Evolutionary conservation across 2,797 vertebrate species (phyloP).

Genomic region (Periparus ater): DNA sequence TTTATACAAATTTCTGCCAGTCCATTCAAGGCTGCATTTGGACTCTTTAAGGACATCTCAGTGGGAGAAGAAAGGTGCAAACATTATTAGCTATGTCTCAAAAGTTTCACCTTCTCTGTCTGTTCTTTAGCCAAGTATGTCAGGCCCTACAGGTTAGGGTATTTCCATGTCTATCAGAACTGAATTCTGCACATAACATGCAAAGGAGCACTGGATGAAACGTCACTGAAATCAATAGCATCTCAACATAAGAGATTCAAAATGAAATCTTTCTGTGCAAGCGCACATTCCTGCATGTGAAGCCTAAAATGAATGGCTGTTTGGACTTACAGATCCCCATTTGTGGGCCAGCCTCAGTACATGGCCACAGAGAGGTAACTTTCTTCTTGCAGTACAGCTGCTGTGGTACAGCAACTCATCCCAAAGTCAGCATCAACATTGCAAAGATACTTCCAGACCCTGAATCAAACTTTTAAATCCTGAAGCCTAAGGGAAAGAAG

Average conservation of each 20-base stretch:
- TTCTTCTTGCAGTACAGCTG: not conserved
- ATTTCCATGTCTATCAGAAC: not conserved
- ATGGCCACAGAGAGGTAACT: not conserved
- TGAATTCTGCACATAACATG: not conserved
- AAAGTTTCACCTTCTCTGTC: not conserved
- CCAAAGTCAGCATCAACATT: not conserved
- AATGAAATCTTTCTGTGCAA: not conserved
- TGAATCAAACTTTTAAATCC: conserved; percentile 4
- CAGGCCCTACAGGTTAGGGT: not conserved
- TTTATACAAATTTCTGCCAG: not conserved
- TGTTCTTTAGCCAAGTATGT: not conserved
- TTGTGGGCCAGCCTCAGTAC: conserved; percentile 26
- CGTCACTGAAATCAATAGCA: not conserved
- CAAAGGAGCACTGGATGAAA: not conserved
- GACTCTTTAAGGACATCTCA: not conserved
- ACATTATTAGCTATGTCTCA: not conserved
- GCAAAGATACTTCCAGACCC: conserved; percentile 10
- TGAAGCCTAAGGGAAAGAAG: conserved; percentile 8
- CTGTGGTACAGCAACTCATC: conserved; percentile 1
- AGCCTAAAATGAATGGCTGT: conserved; percentile 37
- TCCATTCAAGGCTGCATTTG: not conserved
- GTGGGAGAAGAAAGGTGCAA: not conserved
- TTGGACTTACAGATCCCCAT: conserved; percentile 29
- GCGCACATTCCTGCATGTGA: conserved; percentile 23
- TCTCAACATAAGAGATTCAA: not conserved